These are phyloP conservation scores for Heliconius hermathena DNA, from an alignment of 1,140 invertebrate species.

Conservation along the genomic window DNA sequence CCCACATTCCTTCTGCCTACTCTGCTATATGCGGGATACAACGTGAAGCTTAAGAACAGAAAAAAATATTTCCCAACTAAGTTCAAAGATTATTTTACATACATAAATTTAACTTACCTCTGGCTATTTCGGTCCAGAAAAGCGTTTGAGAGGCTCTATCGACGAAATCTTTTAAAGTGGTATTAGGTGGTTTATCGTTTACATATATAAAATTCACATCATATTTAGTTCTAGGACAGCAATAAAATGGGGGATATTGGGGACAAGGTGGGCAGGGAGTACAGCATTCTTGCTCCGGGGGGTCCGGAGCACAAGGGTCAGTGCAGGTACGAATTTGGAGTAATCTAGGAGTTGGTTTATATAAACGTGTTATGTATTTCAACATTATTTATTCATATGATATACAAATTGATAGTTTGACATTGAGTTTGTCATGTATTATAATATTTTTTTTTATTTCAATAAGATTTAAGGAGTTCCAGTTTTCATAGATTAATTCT, in stretches of 20 bases:
- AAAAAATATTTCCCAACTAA: too few relatives aligned
- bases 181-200: conserved; percentile 58
- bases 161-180: conserved; percentile 52
- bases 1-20: too few relatives aligned
- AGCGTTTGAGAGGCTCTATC: conserved; percentile 58
- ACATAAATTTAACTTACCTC: conserved; percentile 47
- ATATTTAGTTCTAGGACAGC: conserved; percentile 59
- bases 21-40: too few relatives aligned
- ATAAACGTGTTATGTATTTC: background rate
- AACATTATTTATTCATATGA: background rate
- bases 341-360: background rate
- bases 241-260: conserved; percentile 50
- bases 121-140: conserved; percentile 66
- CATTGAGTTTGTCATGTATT: background rate
- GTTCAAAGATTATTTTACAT: too few relatives aligned
- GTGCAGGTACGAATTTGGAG: background rate
- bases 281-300: background rate
- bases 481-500: background rate
- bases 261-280: conserved; percentile 27
- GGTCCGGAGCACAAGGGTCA: background rate
- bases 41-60: too few relatives aligned
- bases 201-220: conserved; percentile 63
- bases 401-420: background rate
- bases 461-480: background rate
- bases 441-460: background rate